Evolutionary conservation across 2,797 vertebrate genomes (phyloP).

Genomic region (Spinus pinus): DNA sequence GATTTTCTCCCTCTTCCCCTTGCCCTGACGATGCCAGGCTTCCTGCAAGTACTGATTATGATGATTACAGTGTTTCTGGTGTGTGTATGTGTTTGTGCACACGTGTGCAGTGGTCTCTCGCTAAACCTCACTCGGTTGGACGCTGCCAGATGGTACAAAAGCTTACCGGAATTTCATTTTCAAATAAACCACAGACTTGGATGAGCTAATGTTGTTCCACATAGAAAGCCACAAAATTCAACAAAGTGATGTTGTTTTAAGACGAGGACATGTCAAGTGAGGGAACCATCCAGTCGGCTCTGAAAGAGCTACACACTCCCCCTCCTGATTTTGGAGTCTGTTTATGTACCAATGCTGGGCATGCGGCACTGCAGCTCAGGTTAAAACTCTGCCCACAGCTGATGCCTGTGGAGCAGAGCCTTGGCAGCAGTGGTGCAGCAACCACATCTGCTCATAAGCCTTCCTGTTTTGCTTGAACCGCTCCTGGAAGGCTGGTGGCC

Average conservation of each 20-base stretch:
- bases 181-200: constrained; percentile 81
- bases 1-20: neutral
- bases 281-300: constrained; percentile 45
- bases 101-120: constrained; percentile 58
- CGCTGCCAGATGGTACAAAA: constrained; percentile 74
- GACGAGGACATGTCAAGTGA: constrained; percentile 52
- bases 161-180: constrained; percentile 80
- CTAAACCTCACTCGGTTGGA: constrained; percentile 16
- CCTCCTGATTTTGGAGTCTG: neutral
- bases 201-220: constrained; percentile 79
- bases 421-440: neutral
- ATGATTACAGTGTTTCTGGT: constrained; percentile 21
- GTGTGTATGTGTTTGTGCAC: constrained; percentile 62
- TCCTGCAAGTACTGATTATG: neutral
- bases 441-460: neutral
- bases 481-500: neutral
- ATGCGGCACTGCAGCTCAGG: neutral
- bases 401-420: constrained; percentile 9
- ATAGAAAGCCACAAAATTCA: constrained; percentile 75
- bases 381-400: neutral
- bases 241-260: constrained; percentile 74
- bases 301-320: constrained; percentile 43
- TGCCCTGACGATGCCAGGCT: neutral
- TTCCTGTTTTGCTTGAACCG: neutral
- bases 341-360: neutral